Evolutionary conservation across 2,113 vertebrate genomes (phyloP).

Genomic region (Triplophysa rosa): DNA sequence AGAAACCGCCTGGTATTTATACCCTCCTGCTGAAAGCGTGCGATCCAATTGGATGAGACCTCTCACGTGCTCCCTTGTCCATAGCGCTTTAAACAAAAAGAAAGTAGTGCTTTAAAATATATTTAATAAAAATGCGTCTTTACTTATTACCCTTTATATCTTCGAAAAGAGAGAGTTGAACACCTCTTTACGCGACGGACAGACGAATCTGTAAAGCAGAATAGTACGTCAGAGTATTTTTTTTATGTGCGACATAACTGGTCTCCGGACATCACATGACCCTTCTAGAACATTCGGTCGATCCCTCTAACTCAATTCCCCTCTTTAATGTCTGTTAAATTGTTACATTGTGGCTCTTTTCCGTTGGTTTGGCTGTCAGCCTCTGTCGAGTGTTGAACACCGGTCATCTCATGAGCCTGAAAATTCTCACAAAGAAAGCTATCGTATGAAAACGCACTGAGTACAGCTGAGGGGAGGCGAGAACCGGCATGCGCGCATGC

Average conservation of each 20-base stretch:
- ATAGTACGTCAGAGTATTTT: constrained; percentile 49
- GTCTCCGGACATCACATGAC: constrained; percentile 57
- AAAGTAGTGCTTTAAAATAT: constrained; percentile 3
- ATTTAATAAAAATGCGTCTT: background rate
- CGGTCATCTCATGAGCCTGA: constrained; percentile 42
- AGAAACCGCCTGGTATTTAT: constrained; percentile 68
- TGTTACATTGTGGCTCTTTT: constrained; percentile 10
- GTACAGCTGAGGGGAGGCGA: constrained; percentile 34
- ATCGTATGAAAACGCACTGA: constrained; percentile 32
- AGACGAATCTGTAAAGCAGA: constrained; percentile 15
- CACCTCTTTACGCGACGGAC: background rate
- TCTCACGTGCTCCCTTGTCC: constrained; percentile 54
- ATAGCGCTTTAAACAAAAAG: constrained; percentile 27
- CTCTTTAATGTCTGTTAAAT: background rate
- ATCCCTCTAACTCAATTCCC: background rate
- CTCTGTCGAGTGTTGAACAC: constrained; percentile 23
- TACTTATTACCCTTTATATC: background rate
- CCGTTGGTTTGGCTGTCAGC: constrained; percentile 18
- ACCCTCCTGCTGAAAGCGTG: constrained; percentile 50
- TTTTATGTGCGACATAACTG: constrained; percentile 51
- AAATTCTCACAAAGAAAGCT: constrained; percentile 48
- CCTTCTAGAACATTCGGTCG: constrained; percentile 50
- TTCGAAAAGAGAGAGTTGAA: background rate
- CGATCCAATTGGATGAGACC: constrained; percentile 64
- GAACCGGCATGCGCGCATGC: constrained; percentile 33